Evolutionary conservation across 2,797 vertebrate species (phyloP).

Genomic region (Microctenopoma steveboyesi): DNA sequence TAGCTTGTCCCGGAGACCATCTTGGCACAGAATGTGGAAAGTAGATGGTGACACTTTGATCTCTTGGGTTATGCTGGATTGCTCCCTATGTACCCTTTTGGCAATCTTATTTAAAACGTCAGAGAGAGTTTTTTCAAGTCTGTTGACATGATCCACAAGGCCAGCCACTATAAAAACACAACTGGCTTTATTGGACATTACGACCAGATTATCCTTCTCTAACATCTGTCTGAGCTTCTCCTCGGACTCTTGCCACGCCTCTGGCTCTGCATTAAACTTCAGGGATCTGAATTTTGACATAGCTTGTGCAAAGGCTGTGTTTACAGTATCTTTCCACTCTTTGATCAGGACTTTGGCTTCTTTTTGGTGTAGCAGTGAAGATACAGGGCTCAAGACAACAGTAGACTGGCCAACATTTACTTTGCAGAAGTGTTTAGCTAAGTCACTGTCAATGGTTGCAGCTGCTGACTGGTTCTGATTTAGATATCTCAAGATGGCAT

Average conservation of each 20-base stretch:
- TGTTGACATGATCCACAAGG: slow-evolving; percentile 67
- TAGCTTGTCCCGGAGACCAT: slow-evolving; percentile 71
- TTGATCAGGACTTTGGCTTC: slow-evolving; percentile 71
- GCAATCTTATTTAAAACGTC: slow-evolving; percentile 55
- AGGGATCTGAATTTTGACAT: slow-evolving; percentile 78
- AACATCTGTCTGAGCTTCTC: slow-evolving; percentile 53
- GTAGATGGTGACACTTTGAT: slow-evolving; percentile 65
- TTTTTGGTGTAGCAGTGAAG: slow-evolving; percentile 75
- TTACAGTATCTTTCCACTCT: slow-evolving; percentile 80
- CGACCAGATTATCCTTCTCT: slow-evolving; percentile 63
- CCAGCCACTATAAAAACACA: slow-evolving; percentile 81
- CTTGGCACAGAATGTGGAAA: slow-evolving; percentile 77
- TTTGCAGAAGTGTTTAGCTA: slow-evolving; percentile 79
- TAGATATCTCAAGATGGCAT: slow-evolving; percentile 80
- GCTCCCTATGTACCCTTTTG: slow-evolving; percentile 75
- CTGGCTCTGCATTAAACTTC: slow-evolving; percentile 53
- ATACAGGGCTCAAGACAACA: slow-evolving; percentile 79
- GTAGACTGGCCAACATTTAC: slow-evolving; percentile 60
- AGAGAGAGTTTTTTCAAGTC: slow-evolving; percentile 60
- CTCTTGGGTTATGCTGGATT: slow-evolving; percentile 64
- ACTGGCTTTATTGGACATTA: slow-evolving; percentile 64
- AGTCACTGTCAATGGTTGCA: slow-evolving; percentile 64
- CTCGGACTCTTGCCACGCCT: slow-evolving; percentile 80
- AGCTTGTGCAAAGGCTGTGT: slow-evolving; percentile 65
- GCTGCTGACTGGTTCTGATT: slow-evolving; percentile 50